Conservation (phyloP, 2,888 invertebrate species). For the Stenodema calcarata region DNA sequence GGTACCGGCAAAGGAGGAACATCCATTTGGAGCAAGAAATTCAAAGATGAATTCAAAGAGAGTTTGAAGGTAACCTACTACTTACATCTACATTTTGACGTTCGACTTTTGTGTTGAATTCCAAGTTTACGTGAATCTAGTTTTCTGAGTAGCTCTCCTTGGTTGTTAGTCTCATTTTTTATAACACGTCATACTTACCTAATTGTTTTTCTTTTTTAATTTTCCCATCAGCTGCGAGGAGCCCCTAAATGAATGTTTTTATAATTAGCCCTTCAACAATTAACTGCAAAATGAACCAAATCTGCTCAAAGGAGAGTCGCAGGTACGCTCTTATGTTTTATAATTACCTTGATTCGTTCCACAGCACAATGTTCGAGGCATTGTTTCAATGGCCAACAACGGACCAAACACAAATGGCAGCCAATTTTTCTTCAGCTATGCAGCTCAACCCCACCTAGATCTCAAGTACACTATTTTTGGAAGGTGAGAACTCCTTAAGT, state of each 20-base stretch:
- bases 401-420: constrained; percentile 97
- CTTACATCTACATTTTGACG: neutral
- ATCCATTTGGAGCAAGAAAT: constrained; percentile 95
- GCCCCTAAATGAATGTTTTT: no score
- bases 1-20: constrained; percentile 96
- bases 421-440: constrained; percentile 97
- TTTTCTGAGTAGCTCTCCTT: no score
- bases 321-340: no score
- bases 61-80: constrained; percentile 75
- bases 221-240: no score
- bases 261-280: no score
- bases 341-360: constrained; percentile 52
- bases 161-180: no score
- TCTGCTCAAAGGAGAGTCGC: no score
- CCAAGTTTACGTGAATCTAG: no score
- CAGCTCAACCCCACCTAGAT: constrained; percentile 92
- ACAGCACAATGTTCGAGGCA: constrained; percentile 82
- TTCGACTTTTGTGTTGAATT: no score
- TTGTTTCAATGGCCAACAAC: constrained; percentile 97
- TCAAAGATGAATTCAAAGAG: constrained; percentile 97
- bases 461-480: constrained; percentile 97
- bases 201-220: no score
- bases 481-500: constrained; percentile 70
- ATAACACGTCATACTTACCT: no score
- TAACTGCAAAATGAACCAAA: no score